Evolutionary conservation across 1,140 invertebrate genomes (phyloP), one percentile per base, ranked within the genome.

Genomic region (Drosophila micromelanica): DNA sequence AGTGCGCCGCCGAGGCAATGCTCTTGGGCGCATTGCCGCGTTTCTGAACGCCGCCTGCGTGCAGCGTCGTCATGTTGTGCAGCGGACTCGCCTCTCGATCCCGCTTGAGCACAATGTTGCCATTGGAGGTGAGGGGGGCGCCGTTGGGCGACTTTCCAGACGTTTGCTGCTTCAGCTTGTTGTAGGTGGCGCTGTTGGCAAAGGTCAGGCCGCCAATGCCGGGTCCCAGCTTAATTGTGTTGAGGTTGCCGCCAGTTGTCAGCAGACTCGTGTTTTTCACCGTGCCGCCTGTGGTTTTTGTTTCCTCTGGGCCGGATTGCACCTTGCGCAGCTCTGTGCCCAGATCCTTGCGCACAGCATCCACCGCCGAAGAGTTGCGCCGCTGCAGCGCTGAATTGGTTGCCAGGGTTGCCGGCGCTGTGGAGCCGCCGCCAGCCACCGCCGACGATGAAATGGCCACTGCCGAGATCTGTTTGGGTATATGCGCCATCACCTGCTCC

Each of bases 401-500:
- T 8, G 90, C 85, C 73, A 90, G 67, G 2, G 86, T 91, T 0
- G 74, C 76, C 6, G 90, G 84, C 0, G 76, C 85, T 5, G 81
- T 77, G 23, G 32, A 80, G 11, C 67, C 63, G 3, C 64, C 77
- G 0, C 72, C 70, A 2, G 73, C 78, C 7, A 65, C 78, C 32
- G 75, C 59, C 5, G 74, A 68, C 13, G 76, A 92, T 12, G 68
- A 48, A 9, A 78, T 67, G 9, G 76, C 61, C 68, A 94, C 81
- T 20, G 93, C 92, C 61, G 93, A 93, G 67, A 93, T 91, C 73
- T 94, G 90, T 69, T 94, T 93, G 70, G 94, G 94, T 57, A 94
- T 94, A 40, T 94, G 93, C n/a, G 91, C 92, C 82, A 94, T 93
- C 5, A 91, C 71, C 51, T 91, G 90, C 23, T 91, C 90, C 3